Percentiles rank a stretch among this genome's conserved stretches.
Conservation (phyloP, 2,888 invertebrate genomes). For the Heteropelma amictum region DNA sequence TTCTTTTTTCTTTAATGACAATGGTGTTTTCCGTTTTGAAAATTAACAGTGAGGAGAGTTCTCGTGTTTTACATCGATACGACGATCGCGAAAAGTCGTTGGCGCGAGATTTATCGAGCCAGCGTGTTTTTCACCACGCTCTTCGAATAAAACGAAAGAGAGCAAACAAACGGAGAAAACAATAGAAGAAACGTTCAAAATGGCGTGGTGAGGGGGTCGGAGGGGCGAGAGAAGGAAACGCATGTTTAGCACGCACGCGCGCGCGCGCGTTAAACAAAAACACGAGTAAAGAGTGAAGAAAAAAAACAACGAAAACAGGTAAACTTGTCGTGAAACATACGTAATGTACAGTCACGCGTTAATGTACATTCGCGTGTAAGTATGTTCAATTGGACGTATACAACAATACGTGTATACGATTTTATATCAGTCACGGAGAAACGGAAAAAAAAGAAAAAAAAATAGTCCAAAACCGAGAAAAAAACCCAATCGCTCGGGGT, state of each 20-base stretch:
- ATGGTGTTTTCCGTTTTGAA: no score
- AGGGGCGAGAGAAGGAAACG: background rate
- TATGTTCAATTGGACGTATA: background rate
- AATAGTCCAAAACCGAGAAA: conserved; percentile 35
- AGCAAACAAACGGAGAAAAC: no score
- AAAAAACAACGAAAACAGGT: background rate
- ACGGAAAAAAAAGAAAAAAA: no score
- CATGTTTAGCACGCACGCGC: background rate
- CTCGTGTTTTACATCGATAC: no score
- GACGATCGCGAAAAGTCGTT: no score
- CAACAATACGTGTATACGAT: background rate
- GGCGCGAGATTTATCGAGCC: no score
- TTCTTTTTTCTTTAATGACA: no score
- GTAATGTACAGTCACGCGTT: background rate
- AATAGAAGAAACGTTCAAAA: conserved; percentile 24
- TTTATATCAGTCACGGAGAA: conserved; percentile 20
- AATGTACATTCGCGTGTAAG: background rate
- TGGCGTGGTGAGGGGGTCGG: background rate
- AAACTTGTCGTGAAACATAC: conserved; percentile 27
- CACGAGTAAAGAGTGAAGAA: background rate
- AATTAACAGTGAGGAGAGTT: no score
- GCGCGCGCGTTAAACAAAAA: conserved; percentile 15
- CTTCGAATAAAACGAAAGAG: no score
- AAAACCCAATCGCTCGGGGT: conserved; percentile 47
- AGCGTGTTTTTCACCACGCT: no score